These are phyloP conservation scores for Vulpes vulpes DNA, from an alignment of 2,113 vertebrate genomes.

Conservation along the genomic window DNA sequence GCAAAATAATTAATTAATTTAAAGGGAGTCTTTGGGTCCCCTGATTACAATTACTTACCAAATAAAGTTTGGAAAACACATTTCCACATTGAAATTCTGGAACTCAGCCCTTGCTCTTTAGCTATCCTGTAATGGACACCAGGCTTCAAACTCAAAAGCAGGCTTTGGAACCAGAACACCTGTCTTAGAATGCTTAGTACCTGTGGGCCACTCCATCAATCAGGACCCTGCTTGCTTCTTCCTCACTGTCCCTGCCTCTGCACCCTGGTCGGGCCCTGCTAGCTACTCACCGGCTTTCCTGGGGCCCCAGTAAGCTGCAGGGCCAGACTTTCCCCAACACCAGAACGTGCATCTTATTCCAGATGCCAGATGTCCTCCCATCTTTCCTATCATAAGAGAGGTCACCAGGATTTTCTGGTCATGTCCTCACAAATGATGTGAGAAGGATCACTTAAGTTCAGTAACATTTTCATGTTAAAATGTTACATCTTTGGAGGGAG, in stretches of 20 bases:
- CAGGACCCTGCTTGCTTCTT: fast-evolving
- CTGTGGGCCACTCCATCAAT: fast-evolving
- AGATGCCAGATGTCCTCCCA: too few species aligned
- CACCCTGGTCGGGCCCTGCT: too few species aligned
- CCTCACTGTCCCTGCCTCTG: neutral
- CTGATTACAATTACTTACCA: neutral
- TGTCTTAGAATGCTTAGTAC: neutral
- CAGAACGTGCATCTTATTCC: too few species aligned
- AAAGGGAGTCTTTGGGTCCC: neutral
- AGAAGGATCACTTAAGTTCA: neutral
- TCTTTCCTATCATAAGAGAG: fast-evolving
- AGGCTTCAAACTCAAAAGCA: neutral
- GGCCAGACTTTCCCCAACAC: neutral
- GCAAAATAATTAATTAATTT: neutral
- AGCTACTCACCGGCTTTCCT: neutral
- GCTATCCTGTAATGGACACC: neutral
- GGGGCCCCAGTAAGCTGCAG: neutral
- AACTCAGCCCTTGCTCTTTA: neutral
- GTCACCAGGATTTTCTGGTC: neutral
- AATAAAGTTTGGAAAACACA: neutral
- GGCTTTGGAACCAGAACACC: neutral
- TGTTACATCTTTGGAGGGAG: too few species aligned
- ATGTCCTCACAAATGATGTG: fast-evolving
- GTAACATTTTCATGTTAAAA: neutral
- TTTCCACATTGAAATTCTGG: neutral